Evolutionary conservation across 2,888 invertebrate species (phyloP), one percentile per base, ranked within the genome.

Genomic region (Schizotus pectinicornis): DNA sequence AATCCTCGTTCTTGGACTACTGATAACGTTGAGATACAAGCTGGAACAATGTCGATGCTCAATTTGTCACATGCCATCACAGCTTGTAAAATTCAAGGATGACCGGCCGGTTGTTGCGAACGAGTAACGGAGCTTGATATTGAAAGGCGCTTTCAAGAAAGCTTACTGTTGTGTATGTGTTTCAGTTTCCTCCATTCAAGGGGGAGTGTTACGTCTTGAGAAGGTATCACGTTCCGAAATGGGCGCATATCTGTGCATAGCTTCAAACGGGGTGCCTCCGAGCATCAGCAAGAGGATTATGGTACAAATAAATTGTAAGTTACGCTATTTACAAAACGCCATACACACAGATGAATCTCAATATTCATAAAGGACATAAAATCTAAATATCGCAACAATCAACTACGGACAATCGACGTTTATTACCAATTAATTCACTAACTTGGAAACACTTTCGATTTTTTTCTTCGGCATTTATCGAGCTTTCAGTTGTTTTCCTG

Each of bases 251-350:
- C 84, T 94, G 70, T 94, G 94, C 81, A 94, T 94, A 68, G 94
- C 94, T 38, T 89, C 90, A 69, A 95, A 95, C 73, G 91, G 92
- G 30, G 89, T 94, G 42, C 94, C 94, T 37, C 94, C 94, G 45
- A 88, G 92, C 50, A 90, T 94, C 71, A 93, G 92, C 82, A 94
- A 94, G 81, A 86, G 94, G 76, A 92, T 94, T 74, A 87, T 87
- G 77, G 88, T 94, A 74, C 91, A 88, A 83, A 94, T 94, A 68
- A 91, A 94, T 78, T 95, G 95, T 94, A 84, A 91, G 94, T 91
- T n/a, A 81, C 61, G 62, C 53, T 33, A 34, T 34, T 50, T 50
- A 41, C 50, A 50, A 50, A 50, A 50, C 36, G 32, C 22, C 14
- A 43, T 31, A 35, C 30, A 8, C 30, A 37, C 39, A 12, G 11